Evolutionary conservation across 2,888 invertebrate genomes (phyloP), one percentile per base, ranked within the genome.

Genomic region (Dermolepida albohirtum): DNA sequence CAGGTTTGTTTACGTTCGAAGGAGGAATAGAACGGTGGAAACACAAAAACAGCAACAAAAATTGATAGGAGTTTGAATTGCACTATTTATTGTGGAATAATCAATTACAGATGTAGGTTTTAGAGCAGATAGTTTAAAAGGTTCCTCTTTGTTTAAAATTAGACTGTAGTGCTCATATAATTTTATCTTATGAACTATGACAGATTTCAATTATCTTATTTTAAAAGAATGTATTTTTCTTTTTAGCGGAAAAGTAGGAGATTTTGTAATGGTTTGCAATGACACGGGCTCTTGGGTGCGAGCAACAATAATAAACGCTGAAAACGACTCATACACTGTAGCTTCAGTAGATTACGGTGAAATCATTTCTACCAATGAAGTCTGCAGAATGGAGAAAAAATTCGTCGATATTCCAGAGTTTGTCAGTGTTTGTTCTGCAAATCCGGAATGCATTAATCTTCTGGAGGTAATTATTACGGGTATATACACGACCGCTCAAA

Each of bases 271-370:
- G 0, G 72, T 67, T 4, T 14, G 40, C 10, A 55, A 52, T 11
- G 67, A 71, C 49, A 67, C 6, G 10, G 66, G 52, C 1, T 47
- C 8, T 8, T 74, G 72, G 69, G 69, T 55, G n/a, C 70, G 75
- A 2, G 74, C 70, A 1, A 51, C 68, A 29, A 55, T 75, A 47
- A 27, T 69, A 22, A 67, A 69, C 12, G 64, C 55, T 4, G 17
- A 55, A 39, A 63, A 69, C 44, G 27, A 57, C 6, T 47, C 68
- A 50, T 74, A 72, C 55, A 64, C 34, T 22, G 69, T 71, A 14
- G 72, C 71, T 8, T 69, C 74, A 16, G 66, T 75, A 27, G 75
- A 75, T 70, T 75, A 65, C 59, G 75, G 74, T 4, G 44, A 27
- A n/a, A 55, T 71, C 10, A 49, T 55, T 29, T 54, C 51, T 7